A percentile compares a stretch with the other conserved stretches of the same genome.
phyloP scores from a whole-genome alignment of 2,888 invertebrate species.

The Temnothorax rugatulus region DNA sequence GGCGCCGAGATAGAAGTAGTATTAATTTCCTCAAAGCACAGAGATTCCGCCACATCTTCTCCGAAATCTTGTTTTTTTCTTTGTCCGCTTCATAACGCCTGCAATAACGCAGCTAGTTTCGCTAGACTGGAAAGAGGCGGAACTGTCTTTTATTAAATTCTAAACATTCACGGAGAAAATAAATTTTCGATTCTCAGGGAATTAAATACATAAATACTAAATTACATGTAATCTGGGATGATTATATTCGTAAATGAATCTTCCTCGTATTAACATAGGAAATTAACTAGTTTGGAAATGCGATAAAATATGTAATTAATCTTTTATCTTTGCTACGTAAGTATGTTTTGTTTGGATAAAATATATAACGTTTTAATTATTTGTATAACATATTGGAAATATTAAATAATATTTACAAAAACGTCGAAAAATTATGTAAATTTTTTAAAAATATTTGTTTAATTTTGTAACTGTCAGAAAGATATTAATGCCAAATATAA shows the following conservation, averaged over 20 bases:
- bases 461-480: background rate
- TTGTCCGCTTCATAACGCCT: slow-evolving; percentile 9
- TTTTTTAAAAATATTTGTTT: background rate
- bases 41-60: slow-evolving; percentile 70
- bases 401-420: background rate
- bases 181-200: background rate
- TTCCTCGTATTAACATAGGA: background rate
- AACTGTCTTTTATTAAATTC: slow-evolving; percentile 37
- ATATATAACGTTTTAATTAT: background rate
- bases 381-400: slow-evolving; percentile 1
- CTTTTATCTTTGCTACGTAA: background rate
- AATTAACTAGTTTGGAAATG: slow-evolving; percentile 9
- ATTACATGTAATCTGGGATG: background rate
- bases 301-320: slow-evolving; percentile 1
- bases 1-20: slow-evolving; percentile 74
- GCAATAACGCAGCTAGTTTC: slow-evolving; percentile 8
- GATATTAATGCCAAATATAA: background rate
- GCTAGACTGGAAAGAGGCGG: background rate
- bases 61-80: slow-evolving; percentile 40
- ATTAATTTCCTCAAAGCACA: slow-evolving; percentile 77
- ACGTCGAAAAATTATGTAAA: background rate
- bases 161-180: background rate
- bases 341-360: background rate
- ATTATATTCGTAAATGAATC: background rate
- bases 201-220: background rate